Evolutionary conservation across 2,113 vertebrate genomes (phyloP), one percentile per base, ranked within the genome.

Genomic region (Alces alces): DNA sequence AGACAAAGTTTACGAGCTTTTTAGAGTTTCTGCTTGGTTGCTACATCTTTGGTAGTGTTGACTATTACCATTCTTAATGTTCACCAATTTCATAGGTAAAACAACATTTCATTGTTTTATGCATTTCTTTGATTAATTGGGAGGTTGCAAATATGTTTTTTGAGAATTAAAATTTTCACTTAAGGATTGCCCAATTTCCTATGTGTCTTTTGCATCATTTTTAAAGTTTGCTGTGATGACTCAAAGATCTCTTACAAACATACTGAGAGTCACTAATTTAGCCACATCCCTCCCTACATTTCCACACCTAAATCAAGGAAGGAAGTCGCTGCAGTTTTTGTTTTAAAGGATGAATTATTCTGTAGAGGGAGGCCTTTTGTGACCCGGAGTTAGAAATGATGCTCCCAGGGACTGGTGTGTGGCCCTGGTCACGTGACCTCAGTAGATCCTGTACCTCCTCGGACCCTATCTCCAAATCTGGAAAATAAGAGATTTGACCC

Each of bases 71-170:
- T 86, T 95, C 70, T 86, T 87, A 43, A 23, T 96, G 54, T 43
- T 93, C 94, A 88, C 47, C 66, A 86, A 12, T 94, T 92, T 92
- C 45, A 60, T 76, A 94, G 61, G 66, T 95, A 55, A 96, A 88
- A 39, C 60, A 92, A 28, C 39, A 96, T 93, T 95, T 89, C 27
- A 33, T 86, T 83, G 66, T 93, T 92, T 82, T 54, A 47, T 87
- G 39, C 57, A 92, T 95, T 92, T 95, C 28, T 84, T 73, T 96
- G 89, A 94, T 95, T 97, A 92, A 91, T 84, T 87, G 8, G n/a
- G 55, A 96, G 33, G 33, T 13, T 88, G 93, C 96, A 97, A 92
- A 92, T 94, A 93, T 57, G 54, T 33, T 91, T 90, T 61, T 83
- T 86, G 86, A 88, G 78, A 91, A 70, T 96, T 92, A 60, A 28